These are phyloP conservation scores for Uria aalge DNA, from an alignment of 2,113 vertebrate genomes.

Conservation along the genomic window DNA sequence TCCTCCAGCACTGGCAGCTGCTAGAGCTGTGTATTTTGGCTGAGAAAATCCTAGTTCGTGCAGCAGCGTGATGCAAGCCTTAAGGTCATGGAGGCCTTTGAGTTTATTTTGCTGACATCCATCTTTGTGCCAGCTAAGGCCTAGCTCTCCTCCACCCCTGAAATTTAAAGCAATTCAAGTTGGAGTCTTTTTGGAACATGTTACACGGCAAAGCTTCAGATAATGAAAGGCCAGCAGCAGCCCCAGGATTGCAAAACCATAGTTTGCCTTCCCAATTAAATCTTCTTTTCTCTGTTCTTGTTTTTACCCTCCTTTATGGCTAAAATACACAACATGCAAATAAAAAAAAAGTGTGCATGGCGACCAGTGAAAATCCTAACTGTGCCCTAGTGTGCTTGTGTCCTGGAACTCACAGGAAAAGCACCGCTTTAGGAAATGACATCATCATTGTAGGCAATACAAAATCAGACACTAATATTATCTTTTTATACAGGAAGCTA, in stretches of 20 bases:
- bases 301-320: background rate
- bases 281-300: background rate
- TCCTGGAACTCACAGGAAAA: background rate
- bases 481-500: background rate
- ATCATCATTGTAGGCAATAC: background rate
- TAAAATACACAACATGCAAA: background rate
- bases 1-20: constrained; percentile 90
- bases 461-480: background rate
- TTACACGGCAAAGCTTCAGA: background rate
- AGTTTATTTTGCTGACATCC: constrained; percentile 82
- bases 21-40: constrained; percentile 78
- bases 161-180: constrained; percentile 6
- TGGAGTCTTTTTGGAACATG: background rate
- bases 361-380: background rate
- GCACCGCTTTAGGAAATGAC: background rate
- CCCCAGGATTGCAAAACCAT: background rate
- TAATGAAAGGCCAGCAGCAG: background rate
- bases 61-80: constrained; percentile 83
- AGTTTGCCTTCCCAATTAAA: background rate
- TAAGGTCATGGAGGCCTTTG: constrained; percentile 86
- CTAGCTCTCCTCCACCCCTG: constrained; percentile 93
- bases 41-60: constrained; percentile 83
- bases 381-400: background rate
- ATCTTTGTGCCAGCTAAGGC: constrained; percentile 86
- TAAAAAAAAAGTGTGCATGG: background rate